phyloP scores from a whole-genome alignment of 2,797 vertebrate genomes.

The Platyrinchus mystaceus region DNA sequence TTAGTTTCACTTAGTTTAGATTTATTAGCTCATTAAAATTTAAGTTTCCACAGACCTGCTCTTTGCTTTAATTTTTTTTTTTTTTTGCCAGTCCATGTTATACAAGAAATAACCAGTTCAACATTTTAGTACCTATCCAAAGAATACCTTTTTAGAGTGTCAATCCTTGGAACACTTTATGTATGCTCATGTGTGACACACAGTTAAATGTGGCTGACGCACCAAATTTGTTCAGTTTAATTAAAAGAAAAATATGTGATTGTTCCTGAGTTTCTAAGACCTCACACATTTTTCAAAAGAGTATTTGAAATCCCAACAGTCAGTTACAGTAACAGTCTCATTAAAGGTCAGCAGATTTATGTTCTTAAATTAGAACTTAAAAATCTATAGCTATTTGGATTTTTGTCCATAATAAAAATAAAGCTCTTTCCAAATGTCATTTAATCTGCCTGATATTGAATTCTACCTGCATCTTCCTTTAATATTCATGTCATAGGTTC shows the following conservation, averaged over 20 bases:
- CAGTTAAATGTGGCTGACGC: background rate
- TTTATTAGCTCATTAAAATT: background rate
- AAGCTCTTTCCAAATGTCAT: background rate
- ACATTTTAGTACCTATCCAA: background rate
- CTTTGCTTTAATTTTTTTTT: background rate
- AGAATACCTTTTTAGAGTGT: background rate
- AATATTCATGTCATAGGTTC: background rate
- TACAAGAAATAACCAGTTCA: background rate
- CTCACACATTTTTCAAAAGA: background rate
- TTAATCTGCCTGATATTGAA: background rate
- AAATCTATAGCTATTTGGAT: background rate
- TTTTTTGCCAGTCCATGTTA: background rate
- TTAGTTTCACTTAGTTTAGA: background rate
- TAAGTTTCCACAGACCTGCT: background rate
- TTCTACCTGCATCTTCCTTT: background rate
- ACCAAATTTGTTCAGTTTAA: background rate
- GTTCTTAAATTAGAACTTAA: background rate
- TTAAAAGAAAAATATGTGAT: background rate
- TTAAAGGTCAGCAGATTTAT: background rate
- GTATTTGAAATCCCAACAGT: background rate
- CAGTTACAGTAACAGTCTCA: background rate
- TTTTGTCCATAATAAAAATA: background rate
- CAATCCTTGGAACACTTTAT: rapidly evolving
- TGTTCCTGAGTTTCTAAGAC: background rate
- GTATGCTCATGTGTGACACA: rapidly evolving